Evolutionary conservation across 2,888 invertebrate genomes (phyloP).

Genomic region (Drosophila nigritarsus): DNA sequence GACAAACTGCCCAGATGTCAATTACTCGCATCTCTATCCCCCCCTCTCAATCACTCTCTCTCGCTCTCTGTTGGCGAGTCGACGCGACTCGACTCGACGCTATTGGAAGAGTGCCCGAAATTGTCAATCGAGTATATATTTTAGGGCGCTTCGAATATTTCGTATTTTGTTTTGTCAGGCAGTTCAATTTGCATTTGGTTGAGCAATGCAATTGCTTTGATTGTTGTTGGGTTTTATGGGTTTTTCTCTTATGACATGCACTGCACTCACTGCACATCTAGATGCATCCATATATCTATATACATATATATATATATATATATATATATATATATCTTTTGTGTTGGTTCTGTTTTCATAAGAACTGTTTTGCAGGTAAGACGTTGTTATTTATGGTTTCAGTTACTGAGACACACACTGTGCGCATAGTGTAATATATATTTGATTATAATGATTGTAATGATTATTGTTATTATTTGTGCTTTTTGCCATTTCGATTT

Average conservation of each 20-base stretch:
- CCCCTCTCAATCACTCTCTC: not conserved
- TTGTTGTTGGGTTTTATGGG: slow-evolving; percentile 3
- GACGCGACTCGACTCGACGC: not conserved
- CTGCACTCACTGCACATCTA: slow-evolving; percentile 16
- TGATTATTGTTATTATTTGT: slow-evolving; percentile 35
- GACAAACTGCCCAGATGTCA: slow-evolving; percentile 18
- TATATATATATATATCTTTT: not conserved
- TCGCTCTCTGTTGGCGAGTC: not conserved
- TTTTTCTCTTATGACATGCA: slow-evolving; percentile 17
- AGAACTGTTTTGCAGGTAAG: slow-evolving; percentile 20
- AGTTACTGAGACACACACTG: slow-evolving; percentile 31
- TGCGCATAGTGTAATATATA: slow-evolving; percentile 18
- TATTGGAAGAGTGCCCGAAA: slow-evolving; percentile 9
- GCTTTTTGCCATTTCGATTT: slow-evolving; percentile 13
- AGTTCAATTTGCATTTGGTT: slow-evolving; percentile 25
- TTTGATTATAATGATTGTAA: slow-evolving; percentile 5
- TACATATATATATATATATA: not conserved
- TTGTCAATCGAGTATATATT: slow-evolving; percentile 2
- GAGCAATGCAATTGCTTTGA: slow-evolving; percentile 28
- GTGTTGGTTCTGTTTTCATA: slow-evolving; percentile 16
- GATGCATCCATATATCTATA: not conserved
- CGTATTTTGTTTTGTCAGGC: not conserved
- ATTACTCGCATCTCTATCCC: slow-evolving; percentile 13
- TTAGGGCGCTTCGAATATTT: slow-evolving; percentile 3
- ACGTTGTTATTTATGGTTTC: slow-evolving; percentile 27